Base-by-base conservation (phyloP, 2,888 invertebrate genomes). In the Cantharis rustica region DNA sequence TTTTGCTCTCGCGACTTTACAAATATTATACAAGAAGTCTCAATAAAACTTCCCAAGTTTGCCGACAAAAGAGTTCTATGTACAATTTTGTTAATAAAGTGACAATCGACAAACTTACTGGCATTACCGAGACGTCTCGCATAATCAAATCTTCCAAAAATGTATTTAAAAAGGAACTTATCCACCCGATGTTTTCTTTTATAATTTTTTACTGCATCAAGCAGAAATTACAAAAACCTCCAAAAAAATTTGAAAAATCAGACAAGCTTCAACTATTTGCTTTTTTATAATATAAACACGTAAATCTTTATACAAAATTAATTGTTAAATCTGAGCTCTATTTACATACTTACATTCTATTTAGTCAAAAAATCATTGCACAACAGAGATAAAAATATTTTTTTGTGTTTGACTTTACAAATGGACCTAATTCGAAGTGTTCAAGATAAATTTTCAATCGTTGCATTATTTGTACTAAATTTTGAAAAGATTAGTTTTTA, bases 251-350 rank as follows among this genome's bases (percentile, higher is more conserved):
- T 47, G 5, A 47, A 47, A 47, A 47, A 47, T 47, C 47, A 47
- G 47, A 47, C 47, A 47, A 47, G 47, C 47, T 47, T 47, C n/a
- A 47, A 47, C 47, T 47, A 47, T 47, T 47, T 47, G 47, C 47
- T 69, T 70, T 62, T 74, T 31, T 74, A 74, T 47, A 47, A 47
- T 74, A 74, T 74, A 74, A 74, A 74, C 69, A 69, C 69, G 69
- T 69, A 74, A 69, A 69, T 74, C 64, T 74, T 68, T 73, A 68
- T 69, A 74, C 74, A 74, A 74, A 72, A 73, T 73, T 69, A 73
- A 69, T 73, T 68, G 26, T 61, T 73, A 73, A 61, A 73, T 23
- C 68, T 73, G 73, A 73, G 73, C 68, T 73, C 17, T 66, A 66
- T 66, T 66, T 66, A 66, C 64, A 66, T 66, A 66, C 64, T 66